Evolutionary conservation across 2,797 vertebrate species (phyloP), one percentile per base, ranked within the genome.

Genomic region (Lepidocolaptes lacrymiger): DNA sequence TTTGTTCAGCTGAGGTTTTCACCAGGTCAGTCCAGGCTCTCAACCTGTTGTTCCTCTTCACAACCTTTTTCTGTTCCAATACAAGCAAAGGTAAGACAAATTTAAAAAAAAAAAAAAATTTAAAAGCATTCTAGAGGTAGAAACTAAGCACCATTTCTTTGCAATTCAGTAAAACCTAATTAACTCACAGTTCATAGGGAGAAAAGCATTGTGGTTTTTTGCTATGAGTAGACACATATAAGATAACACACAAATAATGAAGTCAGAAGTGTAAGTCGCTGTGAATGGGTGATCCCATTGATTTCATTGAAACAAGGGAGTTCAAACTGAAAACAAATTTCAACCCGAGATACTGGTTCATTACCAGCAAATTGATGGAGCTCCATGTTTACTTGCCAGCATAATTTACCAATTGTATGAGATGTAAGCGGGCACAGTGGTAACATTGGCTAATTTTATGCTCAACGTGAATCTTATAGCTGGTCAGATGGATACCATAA

Each of bases 401-500:
- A 63, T 85, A 86, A 94, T 96, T 96, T 94, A 90, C 93, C 85
- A 95, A 51, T 91, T 97, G 91, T 66, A 54, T 46, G 94, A 92
- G 91, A 79, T 68, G 56, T 79, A 66, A 95, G 85, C 76, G 84
- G 88, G 78, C 94, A 75, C 75, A 37, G 92, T 63, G 79, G 87
- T 94, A 96, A 75, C 93, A 77, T 6, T 84, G 91, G 55, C 85
- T 97, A 91, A 97, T 96, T 96, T 93, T 96, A 90, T 96, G 85
- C 93, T 94, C 93, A 89, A 86, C 51, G 75, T 95, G 93, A 95
- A 86, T 89, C 85, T 94, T 96, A 85, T 36, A 85, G 75, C 88
- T 93, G 90, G 94, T 96, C 93, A 96, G 88, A 95, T 95, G 91
- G 91, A 94, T 96, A 93, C 77, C 63, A 39, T 95, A 96, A 96